These are phyloP conservation scores for Ricordea florida DNA, from an alignment of 92 coral and sea anemone genomes.

Conservation along the genomic window DNA sequence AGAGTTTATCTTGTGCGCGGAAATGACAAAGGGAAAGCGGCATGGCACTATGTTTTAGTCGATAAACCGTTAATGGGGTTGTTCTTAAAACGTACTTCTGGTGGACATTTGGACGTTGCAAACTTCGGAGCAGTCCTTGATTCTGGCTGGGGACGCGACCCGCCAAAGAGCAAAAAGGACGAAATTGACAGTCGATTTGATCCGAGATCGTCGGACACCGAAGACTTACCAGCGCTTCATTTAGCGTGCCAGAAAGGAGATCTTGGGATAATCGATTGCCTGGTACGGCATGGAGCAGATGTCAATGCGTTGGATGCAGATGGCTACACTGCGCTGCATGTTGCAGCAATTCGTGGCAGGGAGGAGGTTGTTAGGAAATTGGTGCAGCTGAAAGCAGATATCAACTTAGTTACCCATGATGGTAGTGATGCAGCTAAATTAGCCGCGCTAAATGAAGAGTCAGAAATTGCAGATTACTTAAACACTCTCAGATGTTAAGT, in stretches of 20 bases:
- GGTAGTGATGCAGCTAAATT: background rate
- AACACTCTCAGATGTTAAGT: too few relatives aligned
- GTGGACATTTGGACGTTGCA: background rate
- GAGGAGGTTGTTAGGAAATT: background rate
- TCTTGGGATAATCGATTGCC: background rate
- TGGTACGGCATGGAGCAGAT: background rate
- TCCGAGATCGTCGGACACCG: background rate
- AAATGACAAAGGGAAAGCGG: background rate
- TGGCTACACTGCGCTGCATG: slow-evolving; percentile 11
- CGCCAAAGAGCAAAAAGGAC: background rate
- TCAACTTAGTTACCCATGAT: background rate
- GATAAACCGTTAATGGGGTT: background rate
- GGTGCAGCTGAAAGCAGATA: background rate
- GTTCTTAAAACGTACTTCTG: background rate
- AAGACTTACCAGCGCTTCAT: background rate
- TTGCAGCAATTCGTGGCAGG: slow-evolving; percentile 5
- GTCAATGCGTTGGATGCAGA: slow-evolving; percentile 1
- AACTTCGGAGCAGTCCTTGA: slow-evolving; percentile 5
- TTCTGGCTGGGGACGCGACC: background rate
- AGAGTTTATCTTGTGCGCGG: slow-evolving; percentile 16
- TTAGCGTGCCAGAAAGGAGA: background rate
- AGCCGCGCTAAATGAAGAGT: background rate
- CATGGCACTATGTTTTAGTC: slow-evolving; percentile 2
- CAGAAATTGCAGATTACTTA: too few relatives aligned
- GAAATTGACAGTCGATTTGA: background rate